Conservation (phyloP, 2,888 invertebrate species). For the Lasioglossum lativentre region DNA sequence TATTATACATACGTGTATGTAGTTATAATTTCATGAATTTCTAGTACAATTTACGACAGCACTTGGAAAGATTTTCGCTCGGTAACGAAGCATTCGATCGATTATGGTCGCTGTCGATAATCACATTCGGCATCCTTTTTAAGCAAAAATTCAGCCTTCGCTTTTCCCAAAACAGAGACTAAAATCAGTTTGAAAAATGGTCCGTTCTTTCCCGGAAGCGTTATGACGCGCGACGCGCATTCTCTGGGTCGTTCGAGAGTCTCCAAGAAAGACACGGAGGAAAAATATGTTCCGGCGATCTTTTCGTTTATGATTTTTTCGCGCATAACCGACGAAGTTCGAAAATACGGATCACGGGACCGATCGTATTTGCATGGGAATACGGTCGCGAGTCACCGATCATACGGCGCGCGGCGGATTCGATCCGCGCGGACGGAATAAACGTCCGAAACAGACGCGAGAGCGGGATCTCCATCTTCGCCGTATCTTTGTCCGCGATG, state of each 20-base stretch:
- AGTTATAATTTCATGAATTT: too few species aligned
- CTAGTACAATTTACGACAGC: too few species aligned
- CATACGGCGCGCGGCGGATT: not conserved
- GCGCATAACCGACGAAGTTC: not conserved
- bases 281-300: not conserved
- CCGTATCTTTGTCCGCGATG: constrained; percentile 49
- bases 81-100: too few species aligned
- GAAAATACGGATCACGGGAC: constrained; percentile 12
- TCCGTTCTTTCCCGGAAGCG: not conserved
- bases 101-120: not conserved
- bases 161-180: not conserved
- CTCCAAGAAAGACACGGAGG: not conserved
- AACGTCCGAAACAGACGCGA: constrained; percentile 56
- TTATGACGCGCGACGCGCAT: not conserved
- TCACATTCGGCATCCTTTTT: not conserved
- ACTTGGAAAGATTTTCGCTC: too few species aligned
- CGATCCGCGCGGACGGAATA: constrained; percentile 27
- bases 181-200: not conserved
- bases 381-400: constrained; percentile 8
- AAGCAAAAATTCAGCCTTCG: not conserved
- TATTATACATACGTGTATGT: too few species aligned
- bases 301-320: not conserved
- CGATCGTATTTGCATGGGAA: constrained; percentile 45
- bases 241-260: not conserved
- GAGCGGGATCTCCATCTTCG: constrained; percentile 24